phyloP scores from a whole-genome alignment of 2,888 invertebrate genomes.

The Galerucella calmariensis region DNA sequence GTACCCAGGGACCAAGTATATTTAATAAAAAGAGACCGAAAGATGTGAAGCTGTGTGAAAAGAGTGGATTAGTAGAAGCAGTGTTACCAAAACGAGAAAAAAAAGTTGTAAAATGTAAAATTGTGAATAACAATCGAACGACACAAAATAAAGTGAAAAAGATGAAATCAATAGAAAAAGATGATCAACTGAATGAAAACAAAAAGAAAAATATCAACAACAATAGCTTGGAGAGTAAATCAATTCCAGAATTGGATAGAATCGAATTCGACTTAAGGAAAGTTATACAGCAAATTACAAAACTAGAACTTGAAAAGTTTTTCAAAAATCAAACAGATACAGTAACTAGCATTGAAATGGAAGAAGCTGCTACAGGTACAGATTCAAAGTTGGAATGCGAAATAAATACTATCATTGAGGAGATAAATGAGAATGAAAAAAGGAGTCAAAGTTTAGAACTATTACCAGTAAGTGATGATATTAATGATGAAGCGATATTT shows the following conservation, averaged over 20 bases:
- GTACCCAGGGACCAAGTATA: background rate
- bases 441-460: background rate
- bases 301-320: background rate
- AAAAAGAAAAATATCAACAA: background rate
- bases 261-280: background rate
- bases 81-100: background rate
- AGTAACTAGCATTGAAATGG: background rate
- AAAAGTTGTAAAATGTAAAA: background rate
- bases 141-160: background rate
- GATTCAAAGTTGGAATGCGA: background rate
- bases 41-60: background rate
- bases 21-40: background rate
- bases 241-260: background rate
- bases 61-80: background rate
- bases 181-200: background rate
- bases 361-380: background rate
- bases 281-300: background rate
- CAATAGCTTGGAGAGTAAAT: background rate
- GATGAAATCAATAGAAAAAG: background rate
- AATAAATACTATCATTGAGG: background rate
- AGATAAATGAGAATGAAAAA: background rate
- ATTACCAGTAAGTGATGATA: background rate
- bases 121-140: background rate
- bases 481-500: background rate
- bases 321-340: background rate